Percentiles rank a stretch among this genome's conserved stretches.
Evolutionary conservation across 2,888 invertebrate genomes (phyloP).

Genomic region (Trilocha varians): DNA sequence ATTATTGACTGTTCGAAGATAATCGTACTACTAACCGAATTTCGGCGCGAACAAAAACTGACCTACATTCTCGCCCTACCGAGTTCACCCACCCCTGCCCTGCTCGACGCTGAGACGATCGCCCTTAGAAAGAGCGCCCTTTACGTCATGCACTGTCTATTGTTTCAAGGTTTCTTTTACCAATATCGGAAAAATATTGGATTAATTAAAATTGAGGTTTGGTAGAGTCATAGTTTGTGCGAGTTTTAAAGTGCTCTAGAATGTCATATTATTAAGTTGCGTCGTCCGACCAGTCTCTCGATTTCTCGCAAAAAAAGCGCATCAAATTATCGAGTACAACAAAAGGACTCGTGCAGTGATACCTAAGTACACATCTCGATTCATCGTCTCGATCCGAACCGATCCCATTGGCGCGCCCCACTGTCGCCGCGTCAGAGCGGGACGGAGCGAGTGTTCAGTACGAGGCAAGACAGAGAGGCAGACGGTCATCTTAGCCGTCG

Average conservation of each 20-base stretch:
- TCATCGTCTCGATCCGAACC: slow-evolving; percentile 71
- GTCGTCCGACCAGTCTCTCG: slow-evolving; percentile 54
- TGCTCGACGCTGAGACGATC: slow-evolving; percentile 30
- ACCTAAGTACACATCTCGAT: slow-evolving; percentile 74
- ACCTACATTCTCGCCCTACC: slow-evolving; percentile 68
- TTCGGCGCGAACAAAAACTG: slow-evolving; percentile 73
- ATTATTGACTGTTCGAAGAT: background rate
- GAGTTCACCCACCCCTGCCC: slow-evolving; percentile 67
- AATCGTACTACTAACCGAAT: slow-evolving; percentile 64
- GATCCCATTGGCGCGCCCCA: slow-evolving; percentile 72
- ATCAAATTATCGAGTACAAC: slow-evolving; percentile 73
- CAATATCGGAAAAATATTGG: too few relatives aligned
- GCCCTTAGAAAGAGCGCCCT: slow-evolving; percentile 57
- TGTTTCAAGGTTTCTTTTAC: slow-evolving; percentile 41
- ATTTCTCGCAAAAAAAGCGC: slow-evolving; percentile 66
- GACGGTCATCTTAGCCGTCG: slow-evolving; percentile 69
- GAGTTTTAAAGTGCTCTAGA: too few relatives aligned
- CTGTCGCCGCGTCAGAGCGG: slow-evolving; percentile 61
- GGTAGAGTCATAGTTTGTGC: too few relatives aligned
- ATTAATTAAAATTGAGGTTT: too few relatives aligned
- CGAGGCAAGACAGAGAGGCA: slow-evolving; percentile 56
- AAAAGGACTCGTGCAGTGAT: slow-evolving; percentile 72
- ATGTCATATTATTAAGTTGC: too few relatives aligned
- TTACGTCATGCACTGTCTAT: slow-evolving; percentile 47
- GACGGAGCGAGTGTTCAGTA: slow-evolving; percentile 34